Evolutionary conservation across 37 sponge, comb jelly and placozoan genomes (phyloP).

Genomic region (Spongia lamella): DNA sequence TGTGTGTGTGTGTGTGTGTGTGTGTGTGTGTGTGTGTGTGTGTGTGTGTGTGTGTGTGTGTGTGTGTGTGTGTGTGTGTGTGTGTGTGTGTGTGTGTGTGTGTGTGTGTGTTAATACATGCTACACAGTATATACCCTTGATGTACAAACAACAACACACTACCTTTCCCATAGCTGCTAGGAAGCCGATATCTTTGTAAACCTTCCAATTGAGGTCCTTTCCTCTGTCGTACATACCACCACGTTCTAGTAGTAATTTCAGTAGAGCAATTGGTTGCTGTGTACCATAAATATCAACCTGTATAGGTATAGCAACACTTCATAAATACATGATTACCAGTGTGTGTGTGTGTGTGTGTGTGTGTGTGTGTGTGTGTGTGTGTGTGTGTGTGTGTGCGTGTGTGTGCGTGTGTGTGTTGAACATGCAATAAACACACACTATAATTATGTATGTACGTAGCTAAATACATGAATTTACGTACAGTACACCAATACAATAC

Average conservation of each 20-base stretch:
- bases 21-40: no score
- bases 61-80: no score
- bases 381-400: constrained; percentile 15
- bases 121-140: neutral
- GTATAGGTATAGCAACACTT: no score
- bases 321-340: constrained; percentile 38
- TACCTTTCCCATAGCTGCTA: constrained; percentile 99
- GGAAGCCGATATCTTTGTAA: constrained; percentile 90
- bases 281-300: constrained; percentile 97
- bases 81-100: neutral
- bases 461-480: no score
- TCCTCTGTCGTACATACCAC: constrained; percentile 98
- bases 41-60: no score
- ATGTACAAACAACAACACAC: neutral
- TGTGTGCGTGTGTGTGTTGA: neutral
- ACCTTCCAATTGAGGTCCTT: constrained; percentile 96
- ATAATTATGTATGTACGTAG: no score
- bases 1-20: no score
- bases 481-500: no score
- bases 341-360: no score
- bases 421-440: no score
- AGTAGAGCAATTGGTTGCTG: constrained; percentile 98
- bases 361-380: no score
- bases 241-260: constrained; percentile 91
- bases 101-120: neutral